Evolutionary conservation across 2,797 vertebrate genomes (phyloP), one percentile per base, ranked within the genome.

Genomic region (Sebastes melanostomus): DNA sequence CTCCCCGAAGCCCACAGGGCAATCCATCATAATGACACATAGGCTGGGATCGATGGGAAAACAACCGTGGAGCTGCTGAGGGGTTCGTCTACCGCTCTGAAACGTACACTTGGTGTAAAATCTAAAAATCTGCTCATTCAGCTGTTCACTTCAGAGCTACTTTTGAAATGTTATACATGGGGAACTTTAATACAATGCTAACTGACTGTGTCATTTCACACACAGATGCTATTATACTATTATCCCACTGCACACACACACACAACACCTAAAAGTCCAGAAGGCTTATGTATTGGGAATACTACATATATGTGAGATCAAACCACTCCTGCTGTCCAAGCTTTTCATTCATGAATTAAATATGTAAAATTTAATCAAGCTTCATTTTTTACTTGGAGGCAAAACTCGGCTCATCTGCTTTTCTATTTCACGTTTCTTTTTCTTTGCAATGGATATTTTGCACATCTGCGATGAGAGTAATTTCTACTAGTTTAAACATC

Each of bases 21-120:
- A 87, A 95, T 96, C 92, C 94, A 96, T 96, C 95, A 96, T 94
- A 91, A 91, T 94, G 94, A 94, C 94, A 94, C 91, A 73, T 67
- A 42, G 91, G 86, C 87, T 80, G 87, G 80, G 90, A 95, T 95
- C 94, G 88, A 96, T 95, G 93, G 79, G 78, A 86, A 92, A 90
- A 86, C 84, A 87, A 83, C 81, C 63, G 32, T n/a, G 78, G 78
- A 84, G 92, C 91, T 85, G 83, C 91, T 66, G 89, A 87, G 85
- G 88, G 86, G 85, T 82, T 90, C 12, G 78, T 84, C 85, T 50
- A 87, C 83, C 66, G 38, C 88, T 86, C 86, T 76, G 72, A 88
- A 84, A 85, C 1, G 30, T 81, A 83, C 83, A 75, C 76, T 84
- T 55, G 66, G 87, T 83, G 77, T 85, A 75, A 91, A 90, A 86